Conservation (phyloP, 2,113 vertebrate genomes). For the Pampusana beccarii region DNA sequence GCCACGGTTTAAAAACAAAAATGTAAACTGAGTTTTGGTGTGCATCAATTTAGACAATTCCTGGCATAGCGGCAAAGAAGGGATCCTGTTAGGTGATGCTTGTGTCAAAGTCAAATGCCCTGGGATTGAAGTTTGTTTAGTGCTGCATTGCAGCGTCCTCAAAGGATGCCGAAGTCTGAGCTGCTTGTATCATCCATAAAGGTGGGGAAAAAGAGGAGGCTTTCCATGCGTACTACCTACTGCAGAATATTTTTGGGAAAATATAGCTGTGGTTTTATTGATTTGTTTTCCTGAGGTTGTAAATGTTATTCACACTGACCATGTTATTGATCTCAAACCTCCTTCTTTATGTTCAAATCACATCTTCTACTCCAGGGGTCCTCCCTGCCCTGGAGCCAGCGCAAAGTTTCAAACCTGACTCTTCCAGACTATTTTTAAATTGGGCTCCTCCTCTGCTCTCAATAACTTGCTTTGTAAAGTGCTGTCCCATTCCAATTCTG, state of each 20-base stretch:
- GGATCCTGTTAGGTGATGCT: neutral
- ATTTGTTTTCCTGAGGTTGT: neutral
- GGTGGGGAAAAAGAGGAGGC: neutral
- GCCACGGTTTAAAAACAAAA: neutral
- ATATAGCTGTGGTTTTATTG: neutral
- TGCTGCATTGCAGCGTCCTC: neutral
- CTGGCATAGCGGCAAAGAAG: neutral
- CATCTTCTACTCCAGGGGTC: neutral
- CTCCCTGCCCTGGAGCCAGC: neutral
- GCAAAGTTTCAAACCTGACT: neutral
- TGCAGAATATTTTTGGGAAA: neutral
- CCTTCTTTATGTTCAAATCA: neutral
- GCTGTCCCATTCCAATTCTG: neutral
- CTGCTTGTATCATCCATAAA: neutral
- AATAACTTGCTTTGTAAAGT: neutral
- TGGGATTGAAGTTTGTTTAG: neutral
- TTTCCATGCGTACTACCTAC: neutral
- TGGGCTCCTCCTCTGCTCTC: neutral
- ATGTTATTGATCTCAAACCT: neutral
- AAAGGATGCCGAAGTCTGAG: neutral
- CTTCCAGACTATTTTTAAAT: neutral
- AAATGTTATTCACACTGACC: neutral
- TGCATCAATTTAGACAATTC: neutral
- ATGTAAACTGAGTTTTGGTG: neutral
- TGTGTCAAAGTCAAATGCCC: neutral